A percentile compares a stretch with the other conserved stretches of the same genome.
Evolutionary conservation across 1,140 invertebrate genomes (phyloP).

Genomic region (Leptinotarsa defecta): DNA sequence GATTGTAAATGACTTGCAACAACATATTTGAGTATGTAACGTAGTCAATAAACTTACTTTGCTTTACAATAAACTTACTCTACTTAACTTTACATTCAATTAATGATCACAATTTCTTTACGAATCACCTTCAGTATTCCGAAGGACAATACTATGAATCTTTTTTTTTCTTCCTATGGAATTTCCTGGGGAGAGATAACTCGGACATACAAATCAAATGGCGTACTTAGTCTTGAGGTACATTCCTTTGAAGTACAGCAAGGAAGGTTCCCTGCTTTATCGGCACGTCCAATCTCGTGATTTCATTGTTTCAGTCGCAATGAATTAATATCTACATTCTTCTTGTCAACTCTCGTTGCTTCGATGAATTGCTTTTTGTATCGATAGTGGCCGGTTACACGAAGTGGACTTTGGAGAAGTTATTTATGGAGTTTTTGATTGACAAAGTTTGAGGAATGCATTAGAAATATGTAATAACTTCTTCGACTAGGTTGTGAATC

Average conservation of each 20-base stretch:
- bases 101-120: not conserved
- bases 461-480: not conserved
- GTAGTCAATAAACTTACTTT: too few species aligned
- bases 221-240: conserved; percentile 1
- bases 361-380: conserved; percentile 31
- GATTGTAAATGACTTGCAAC: too few species aligned
- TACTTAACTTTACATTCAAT: too few species aligned
- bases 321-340: conserved; percentile 42
- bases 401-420: not conserved
- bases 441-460: not conserved
- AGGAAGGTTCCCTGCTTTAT: conserved; percentile 38
- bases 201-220: conserved; percentile 40
- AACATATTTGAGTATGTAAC: too few species aligned
- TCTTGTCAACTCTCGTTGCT: conserved; percentile 36
- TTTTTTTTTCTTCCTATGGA: not conserved
- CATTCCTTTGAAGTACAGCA: conserved; percentile 29
- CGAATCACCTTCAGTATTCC: not conserved
- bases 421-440: not conserved
- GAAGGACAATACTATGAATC: not conserved
- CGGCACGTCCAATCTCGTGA: conserved; percentile 39
- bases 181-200: conserved; percentile 33
- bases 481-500: not conserved
- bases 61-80: too few species aligned
- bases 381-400: not conserved
- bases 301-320: conserved; percentile 39